Evolutionary conservation across 2,797 vertebrate genomes (phyloP).

Genomic region (Echeneis naucrates): DNA sequence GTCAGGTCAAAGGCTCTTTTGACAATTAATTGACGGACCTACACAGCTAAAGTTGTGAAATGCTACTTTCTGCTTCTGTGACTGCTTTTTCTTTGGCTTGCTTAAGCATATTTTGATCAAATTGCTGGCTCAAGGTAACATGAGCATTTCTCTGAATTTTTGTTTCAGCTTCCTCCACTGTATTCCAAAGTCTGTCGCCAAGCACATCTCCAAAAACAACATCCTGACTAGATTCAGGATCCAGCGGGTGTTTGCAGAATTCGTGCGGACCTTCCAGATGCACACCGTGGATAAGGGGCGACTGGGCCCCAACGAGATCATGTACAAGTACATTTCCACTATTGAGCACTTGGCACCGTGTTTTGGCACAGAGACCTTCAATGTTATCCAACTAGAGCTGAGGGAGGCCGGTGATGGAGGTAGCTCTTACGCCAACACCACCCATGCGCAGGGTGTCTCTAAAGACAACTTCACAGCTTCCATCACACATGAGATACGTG

Average conservation of each 20-base stretch:
- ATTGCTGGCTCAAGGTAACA: slow-evolving; percentile 8
- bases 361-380: slow-evolving; percentile 87
- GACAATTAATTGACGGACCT: neutral
- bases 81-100: too few relatives aligned
- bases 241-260: slow-evolving; percentile 85
- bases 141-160: neutral
- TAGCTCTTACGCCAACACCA: slow-evolving; percentile 61
- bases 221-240: slow-evolving; percentile 88
- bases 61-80: too few relatives aligned
- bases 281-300: slow-evolving; percentile 81
- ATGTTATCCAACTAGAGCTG: slow-evolving; percentile 74
- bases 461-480: slow-evolving; percentile 43
- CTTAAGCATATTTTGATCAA: neutral
- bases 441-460: slow-evolving; percentile 1
- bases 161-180: slow-evolving; percentile 88
- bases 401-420: slow-evolving; percentile 73
- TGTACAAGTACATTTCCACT: slow-evolving; percentile 94
- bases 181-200: slow-evolving; percentile 90
- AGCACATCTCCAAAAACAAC: slow-evolving; percentile 85
- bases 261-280: slow-evolving; percentile 88
- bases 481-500: slow-evolving; percentile 84
- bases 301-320: slow-evolving; percentile 85
- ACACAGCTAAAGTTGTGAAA: neutral
- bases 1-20: too few relatives aligned
- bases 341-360: slow-evolving; percentile 87